Evolutionary conservation across 2,888 invertebrate genomes (phyloP).

Genomic region (Argynnis bischoffii): DNA sequence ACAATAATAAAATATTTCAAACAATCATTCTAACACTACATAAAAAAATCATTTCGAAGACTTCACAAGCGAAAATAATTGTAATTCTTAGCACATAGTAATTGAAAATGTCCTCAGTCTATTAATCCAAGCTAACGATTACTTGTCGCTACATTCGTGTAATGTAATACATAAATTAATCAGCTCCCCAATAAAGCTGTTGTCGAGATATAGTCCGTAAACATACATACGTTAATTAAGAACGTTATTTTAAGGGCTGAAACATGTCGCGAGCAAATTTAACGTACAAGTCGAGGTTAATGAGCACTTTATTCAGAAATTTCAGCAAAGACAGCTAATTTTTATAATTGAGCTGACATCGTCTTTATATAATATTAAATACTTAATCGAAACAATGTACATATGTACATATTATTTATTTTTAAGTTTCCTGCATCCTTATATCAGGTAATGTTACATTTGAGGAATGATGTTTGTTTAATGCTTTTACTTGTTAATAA

Average conservation of each 20-base stretch:
- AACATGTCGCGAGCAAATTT: constrained; percentile 14
- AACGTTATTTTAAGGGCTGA: constrained; percentile 1
- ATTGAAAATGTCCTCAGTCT: background rate
- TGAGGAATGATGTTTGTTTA: no score
- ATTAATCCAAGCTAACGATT: background rate
- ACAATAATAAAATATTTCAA: no score
- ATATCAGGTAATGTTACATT: no score
- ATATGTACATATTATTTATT: no score
- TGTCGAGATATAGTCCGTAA: constrained; percentile 12
- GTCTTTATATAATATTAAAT: no score
- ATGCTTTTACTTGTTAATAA: no score
- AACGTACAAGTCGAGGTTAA: constrained; percentile 1
- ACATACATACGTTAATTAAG: constrained; percentile 21
- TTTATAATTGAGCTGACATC: no score
- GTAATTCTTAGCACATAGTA: background rate
- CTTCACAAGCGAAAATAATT: no score
- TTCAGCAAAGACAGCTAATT: background rate
- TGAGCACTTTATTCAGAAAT: constrained; percentile 6
- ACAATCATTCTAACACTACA: no score
- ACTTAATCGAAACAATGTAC: no score
- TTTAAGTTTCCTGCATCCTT: no score
- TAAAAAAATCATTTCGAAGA: no score
- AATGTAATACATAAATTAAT: constrained; percentile 28
- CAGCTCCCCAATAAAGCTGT: constrained; percentile 22
- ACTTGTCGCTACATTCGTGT: background rate